Evolutionary conservation across 2,888 invertebrate species (phyloP), one percentile per base, ranked within the genome.

Genomic region (Acanthosepion pharaonis): DNA sequence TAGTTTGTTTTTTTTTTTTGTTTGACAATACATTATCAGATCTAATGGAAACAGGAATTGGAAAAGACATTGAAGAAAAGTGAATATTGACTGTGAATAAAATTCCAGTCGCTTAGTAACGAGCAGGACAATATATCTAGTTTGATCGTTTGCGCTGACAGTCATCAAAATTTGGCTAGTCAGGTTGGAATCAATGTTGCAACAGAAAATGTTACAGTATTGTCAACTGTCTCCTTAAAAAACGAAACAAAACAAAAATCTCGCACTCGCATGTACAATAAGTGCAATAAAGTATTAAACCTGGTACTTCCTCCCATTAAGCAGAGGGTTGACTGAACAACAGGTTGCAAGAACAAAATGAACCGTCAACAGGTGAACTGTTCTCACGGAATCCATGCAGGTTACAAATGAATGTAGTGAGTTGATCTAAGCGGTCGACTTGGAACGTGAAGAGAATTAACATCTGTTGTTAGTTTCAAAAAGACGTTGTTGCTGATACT

Each of bases 121-220:
- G 78, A 78, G 15, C 78, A 33, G 78, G 78, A 78, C 33, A n/a
- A 78, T n/a, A 18, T 78, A n/a, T 78, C 78, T n/a, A 5, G n/a
- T 78, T 8, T n/a, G 78, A 78, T n/a, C 33, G 78, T 33, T 33
- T 78, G 59, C 59, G 6, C 59, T 23, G 78, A 78, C n/a, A 15
- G 78, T 78, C 78, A 78, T 78, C 78, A 78, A 78, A 78, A 78
- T 78, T 78, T 33, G 78, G n/a, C n/a, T 78, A 78, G 78, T 78
- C 78, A 78, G 11, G n/a, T n/a, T 33, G n/a, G n/a, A n/a, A 78
- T 78, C 78, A 33, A 78, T 78, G 78, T 15, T n/a, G 15, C n/a
- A 33, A 78, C 78, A 78, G 23, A 78, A 78, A 78, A 78, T 33
- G 78, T 78, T 78, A 78, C 78, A 78, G 78, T n/a, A 78, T 78